These are phyloP conservation scores for Patiria pectinifera DNA, from an alignment of 53 echinoderm and acorn worm species.

Conservation along the genomic window DNA sequence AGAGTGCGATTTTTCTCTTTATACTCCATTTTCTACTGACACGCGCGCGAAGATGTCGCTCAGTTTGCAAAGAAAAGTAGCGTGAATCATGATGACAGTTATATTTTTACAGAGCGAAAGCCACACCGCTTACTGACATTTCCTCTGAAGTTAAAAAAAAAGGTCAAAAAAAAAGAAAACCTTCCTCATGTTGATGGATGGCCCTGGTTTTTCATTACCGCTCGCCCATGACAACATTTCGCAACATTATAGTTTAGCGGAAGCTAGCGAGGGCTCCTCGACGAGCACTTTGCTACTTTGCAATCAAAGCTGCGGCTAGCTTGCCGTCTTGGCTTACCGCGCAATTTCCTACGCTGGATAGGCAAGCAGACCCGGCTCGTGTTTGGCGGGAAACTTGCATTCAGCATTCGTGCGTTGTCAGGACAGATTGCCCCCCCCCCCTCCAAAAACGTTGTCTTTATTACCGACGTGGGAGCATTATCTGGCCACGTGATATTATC, in stretches of 20 bases:
- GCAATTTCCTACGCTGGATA: neutral
- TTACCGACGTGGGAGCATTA: neutral
- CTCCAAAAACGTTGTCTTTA: neutral
- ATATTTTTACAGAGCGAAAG: neutral
- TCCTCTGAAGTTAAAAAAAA: neutral
- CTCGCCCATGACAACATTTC: conserved; percentile 41
- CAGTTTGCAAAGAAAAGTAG: neutral
- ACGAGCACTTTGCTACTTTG: conserved; percentile 12
- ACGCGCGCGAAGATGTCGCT: neutral
- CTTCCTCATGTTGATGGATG: conserved; percentile 13
- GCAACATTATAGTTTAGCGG: conserved; percentile 50
- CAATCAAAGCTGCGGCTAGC: neutral
- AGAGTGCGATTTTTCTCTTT: no score
- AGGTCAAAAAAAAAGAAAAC: neutral
- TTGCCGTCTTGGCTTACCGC: neutral
- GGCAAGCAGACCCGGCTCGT: neutral
- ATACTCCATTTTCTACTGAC: no score
- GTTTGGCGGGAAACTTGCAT: neutral
- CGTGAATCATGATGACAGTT: neutral
- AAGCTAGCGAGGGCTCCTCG: neutral
- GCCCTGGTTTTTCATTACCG: conserved; percentile 16
- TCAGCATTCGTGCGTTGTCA: neutral
- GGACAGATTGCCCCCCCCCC: neutral
- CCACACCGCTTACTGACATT: neutral
- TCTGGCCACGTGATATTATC: neutral